phyloP scores from a whole-genome alignment of 2,888 invertebrate genomes.

The Cremastinae sp. region DNA sequence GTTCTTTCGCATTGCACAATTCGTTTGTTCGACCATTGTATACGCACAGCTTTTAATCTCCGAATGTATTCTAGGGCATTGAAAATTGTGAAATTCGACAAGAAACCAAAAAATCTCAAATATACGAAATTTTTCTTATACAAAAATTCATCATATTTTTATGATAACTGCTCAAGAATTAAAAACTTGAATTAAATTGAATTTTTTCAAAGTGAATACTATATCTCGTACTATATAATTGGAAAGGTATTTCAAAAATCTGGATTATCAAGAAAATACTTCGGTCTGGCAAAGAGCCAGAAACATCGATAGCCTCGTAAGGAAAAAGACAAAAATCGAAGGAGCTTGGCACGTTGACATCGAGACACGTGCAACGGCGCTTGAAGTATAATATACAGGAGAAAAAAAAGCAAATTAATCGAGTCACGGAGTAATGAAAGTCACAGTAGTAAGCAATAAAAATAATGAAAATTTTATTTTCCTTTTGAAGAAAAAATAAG shows the following conservation, averaged over 20 bases:
- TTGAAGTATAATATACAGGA: no score
- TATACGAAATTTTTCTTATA: no score
- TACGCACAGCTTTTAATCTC: slow-evolving; percentile 8
- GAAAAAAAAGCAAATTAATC: background rate
- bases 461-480: background rate
- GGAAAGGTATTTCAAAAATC: no score
- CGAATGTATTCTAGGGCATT: background rate
- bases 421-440: background rate
- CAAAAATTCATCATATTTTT: no score
- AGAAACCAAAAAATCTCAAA: no score
- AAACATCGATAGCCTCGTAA: no score
- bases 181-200: no score
- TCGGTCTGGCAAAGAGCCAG: slow-evolving; percentile 17
- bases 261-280: no score
- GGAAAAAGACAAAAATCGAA: slow-evolving; percentile 1
- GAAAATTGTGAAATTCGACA: background rate
- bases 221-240: no score
- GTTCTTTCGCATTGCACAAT: slow-evolving; percentile 2
- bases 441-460: background rate
- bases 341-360: slow-evolving; percentile 19
- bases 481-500: background rate
- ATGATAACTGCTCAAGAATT: no score
- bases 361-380: slow-evolving; percentile 27
- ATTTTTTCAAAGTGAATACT: no score
- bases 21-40: background rate